Conservation (phyloP, 2,797 vertebrate species). For the Menidia menidia region DNA sequence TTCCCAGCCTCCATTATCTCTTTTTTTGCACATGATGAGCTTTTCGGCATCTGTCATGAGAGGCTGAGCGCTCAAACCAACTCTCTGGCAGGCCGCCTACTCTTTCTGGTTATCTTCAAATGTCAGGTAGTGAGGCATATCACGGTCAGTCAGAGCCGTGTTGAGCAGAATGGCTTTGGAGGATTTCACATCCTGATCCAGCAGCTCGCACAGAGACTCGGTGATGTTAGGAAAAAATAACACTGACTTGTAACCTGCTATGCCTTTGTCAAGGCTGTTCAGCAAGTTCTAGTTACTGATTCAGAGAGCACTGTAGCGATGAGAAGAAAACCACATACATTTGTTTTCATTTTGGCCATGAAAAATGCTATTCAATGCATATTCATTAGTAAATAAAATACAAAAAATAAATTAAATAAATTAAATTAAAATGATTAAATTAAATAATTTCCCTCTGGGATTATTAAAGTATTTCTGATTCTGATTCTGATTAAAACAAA, state of each 20-base stretch:
- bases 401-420: too few species aligned
- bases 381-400: too few species aligned
- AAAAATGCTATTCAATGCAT: slow-evolving; percentile 30
- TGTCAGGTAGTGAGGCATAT: slow-evolving; percentile 63
- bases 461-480: too few species aligned
- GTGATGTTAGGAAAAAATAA: slow-evolving; percentile 33
- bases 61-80: slow-evolving; percentile 46
- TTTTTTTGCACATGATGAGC: slow-evolving; percentile 67
- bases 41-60: slow-evolving; percentile 61
- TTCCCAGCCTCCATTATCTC: slow-evolving; percentile 70
- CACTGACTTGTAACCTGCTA: slow-evolving; percentile 27
- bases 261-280: slow-evolving; percentile 21
- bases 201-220: slow-evolving; percentile 47
- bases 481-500: slow-evolving; percentile 19
- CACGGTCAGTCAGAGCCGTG: slow-evolving; percentile 54
- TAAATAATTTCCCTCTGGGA: too few species aligned
- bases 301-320: slow-evolving; percentile 4
- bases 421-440: too few species aligned
- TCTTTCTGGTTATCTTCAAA: slow-evolving; percentile 70
- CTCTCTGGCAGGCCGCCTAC: slow-evolving; percentile 46
- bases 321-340: slow-evolving; percentile 38
- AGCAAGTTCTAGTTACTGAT: slow-evolving; percentile 23
- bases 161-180: slow-evolving; percentile 62
- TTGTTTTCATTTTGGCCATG: slow-evolving; percentile 35
- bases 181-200: slow-evolving; percentile 55